A percentile compares a stretch with the other conserved stretches of the same genome.
Evolutionary conservation across 2,113 vertebrate genomes (phyloP).

Genomic region (Protobothrops mucrosquamatus): DNA sequence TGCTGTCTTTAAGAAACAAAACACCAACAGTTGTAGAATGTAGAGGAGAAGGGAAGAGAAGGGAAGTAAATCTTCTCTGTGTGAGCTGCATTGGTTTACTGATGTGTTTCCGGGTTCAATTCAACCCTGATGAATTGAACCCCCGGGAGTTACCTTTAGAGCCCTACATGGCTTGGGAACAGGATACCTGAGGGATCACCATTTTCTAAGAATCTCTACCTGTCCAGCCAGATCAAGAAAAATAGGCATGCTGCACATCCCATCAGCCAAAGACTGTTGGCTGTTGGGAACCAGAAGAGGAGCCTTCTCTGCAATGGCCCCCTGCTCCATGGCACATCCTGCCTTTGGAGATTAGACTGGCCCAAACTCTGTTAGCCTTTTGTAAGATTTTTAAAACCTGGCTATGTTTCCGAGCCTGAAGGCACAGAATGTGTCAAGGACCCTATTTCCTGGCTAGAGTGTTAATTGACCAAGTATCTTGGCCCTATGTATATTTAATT

Average conservation of each 20-base stretch:
- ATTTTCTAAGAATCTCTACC: not conserved
- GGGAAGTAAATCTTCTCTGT: not conserved
- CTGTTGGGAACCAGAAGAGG: not conserved
- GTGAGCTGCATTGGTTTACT: not conserved
- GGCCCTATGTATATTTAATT: not conserved
- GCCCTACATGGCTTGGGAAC: not conserved
- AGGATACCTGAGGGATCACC: not conserved
- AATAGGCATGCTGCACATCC: not conserved
- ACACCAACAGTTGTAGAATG: not conserved
- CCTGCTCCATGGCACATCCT: not conserved
- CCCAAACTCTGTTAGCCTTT: not conserved
- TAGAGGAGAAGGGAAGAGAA: not conserved
- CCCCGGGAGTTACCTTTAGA: not conserved
- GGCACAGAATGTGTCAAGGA: not conserved
- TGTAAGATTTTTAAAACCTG: not conserved
- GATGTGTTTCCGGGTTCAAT: not conserved
- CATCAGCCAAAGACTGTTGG: not conserved
- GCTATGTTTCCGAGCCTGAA: not conserved
- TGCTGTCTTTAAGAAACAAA: constrained; percentile 30
- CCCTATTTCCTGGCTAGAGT: not conserved
- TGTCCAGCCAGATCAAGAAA: not conserved
- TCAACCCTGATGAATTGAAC: not conserved
- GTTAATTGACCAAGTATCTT: not conserved
- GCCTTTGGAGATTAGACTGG: not conserved
- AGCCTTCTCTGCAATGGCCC: not conserved